phyloP scores from a whole-genome alignment of 1,140 invertebrate genomes.

The Samia ricini region DNA sequence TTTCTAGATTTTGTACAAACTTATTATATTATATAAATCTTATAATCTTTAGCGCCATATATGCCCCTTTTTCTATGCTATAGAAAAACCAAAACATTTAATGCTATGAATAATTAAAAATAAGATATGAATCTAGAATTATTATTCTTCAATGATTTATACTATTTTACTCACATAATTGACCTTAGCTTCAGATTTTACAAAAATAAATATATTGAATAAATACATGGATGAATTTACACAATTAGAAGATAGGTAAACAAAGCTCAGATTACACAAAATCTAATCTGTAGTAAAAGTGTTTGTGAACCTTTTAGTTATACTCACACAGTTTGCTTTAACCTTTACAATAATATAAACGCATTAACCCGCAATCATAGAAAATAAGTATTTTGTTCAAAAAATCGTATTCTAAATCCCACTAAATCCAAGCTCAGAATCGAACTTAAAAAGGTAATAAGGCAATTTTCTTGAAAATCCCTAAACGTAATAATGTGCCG shows the following conservation, averaged over 20 bases:
- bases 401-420: slow-evolving; percentile 45
- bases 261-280: background rate
- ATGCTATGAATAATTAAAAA: background rate
- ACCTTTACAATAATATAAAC: background rate
- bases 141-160: too few relatives aligned
- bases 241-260: background rate
- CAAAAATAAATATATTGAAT: too few relatives aligned
- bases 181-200: too few relatives aligned
- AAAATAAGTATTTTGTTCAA: slow-evolving; percentile 36
- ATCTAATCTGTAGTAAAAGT: background rate
- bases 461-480: slow-evolving; percentile 74
- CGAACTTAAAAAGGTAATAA: slow-evolving; percentile 71
- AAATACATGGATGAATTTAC: background rate
- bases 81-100: too few relatives aligned
- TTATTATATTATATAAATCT: too few relatives aligned
- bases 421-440: slow-evolving; percentile 58
- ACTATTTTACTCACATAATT: too few relatives aligned
- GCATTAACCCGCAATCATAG: slow-evolving; percentile 14
- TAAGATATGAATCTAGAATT: too few relatives aligned
- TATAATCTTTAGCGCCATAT: too few relatives aligned
- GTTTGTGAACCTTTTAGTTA: background rate
- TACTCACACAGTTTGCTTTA: background rate
- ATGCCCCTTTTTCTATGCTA: too few relatives aligned
- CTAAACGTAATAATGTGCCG: slow-evolving; percentile 73
- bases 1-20: slow-evolving; percentile 35